Percentiles rank a stretch among this genome's conserved stretches.
Conservation (phyloP, 2,113 vertebrate species). For the Phycodurus eques region DNA sequence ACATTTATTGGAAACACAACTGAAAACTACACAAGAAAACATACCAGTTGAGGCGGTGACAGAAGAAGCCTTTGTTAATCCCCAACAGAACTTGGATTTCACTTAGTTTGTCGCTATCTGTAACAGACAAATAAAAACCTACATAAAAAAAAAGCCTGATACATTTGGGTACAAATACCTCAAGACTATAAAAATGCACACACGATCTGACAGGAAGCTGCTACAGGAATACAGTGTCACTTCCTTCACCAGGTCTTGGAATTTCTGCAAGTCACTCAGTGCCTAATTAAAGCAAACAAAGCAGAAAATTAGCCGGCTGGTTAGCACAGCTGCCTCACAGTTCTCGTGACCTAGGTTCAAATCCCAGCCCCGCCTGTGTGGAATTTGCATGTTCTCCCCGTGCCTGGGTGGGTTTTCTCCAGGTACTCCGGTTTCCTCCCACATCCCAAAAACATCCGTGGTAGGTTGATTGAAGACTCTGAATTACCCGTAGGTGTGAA, state of each 20-base stretch:
- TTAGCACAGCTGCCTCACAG: no score
- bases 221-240: conserved; percentile 74
- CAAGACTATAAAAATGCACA: not conserved
- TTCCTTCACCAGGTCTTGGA: conserved; percentile 77
- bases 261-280: conserved; percentile 64
- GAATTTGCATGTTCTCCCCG: no score
- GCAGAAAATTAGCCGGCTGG: no score
- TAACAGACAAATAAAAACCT: conserved; percentile 12
- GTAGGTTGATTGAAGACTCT: no score
- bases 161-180: not conserved
- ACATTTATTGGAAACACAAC: not conserved
- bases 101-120: conserved; percentile 65
- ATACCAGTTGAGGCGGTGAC: conserved; percentile 74
- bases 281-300: conserved; percentile 62
- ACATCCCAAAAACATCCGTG: no score
- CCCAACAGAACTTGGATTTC: conserved; percentile 51
- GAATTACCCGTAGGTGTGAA: no score
- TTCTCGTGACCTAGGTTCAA: no score
- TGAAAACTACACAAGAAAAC: not conserved
- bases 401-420: no score
- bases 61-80: conserved; percentile 70
- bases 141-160: not conserved
- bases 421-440: no score
- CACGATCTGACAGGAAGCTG: conserved; percentile 61
- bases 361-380: no score